Conservation (phyloP, 2,888 invertebrate species). For the Rosalia funebris region DNA sequence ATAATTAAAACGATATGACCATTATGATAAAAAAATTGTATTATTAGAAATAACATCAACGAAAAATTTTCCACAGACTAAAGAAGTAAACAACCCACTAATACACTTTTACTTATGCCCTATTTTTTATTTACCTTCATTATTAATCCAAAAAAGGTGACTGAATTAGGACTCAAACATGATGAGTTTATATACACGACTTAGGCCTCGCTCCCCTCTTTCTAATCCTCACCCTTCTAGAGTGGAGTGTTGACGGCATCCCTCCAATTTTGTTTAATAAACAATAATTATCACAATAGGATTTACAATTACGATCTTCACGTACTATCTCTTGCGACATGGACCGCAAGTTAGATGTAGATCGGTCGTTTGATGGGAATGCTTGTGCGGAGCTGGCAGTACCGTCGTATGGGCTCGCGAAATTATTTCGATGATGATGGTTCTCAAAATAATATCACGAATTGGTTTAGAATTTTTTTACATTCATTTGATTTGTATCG, state of each 20-base stretch:
- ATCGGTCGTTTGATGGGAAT: slow-evolving; percentile 5
- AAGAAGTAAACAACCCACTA: too few species aligned
- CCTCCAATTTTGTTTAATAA: slow-evolving; percentile 16
- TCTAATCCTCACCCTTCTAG: slow-evolving; percentile 6
- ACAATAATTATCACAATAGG: slow-evolving; percentile 14
- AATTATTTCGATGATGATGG: too few species aligned
- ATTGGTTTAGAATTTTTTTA: too few species aligned
- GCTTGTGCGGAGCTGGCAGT: too few species aligned
- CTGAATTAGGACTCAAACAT: slow-evolving; percentile 1
- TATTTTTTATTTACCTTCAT: slow-evolving; percentile 20
- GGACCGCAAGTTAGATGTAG: background rate
- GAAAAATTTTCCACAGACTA: too few species aligned
- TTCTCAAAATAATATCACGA: too few species aligned
- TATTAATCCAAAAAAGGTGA: slow-evolving; percentile 21
- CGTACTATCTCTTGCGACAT: slow-evolving; percentile 11
- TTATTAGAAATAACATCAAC: too few species aligned
- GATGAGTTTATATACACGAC: slow-evolving; percentile 14
- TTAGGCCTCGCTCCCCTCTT: slow-evolving; percentile 14
- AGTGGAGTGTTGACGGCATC: background rate
- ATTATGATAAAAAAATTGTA: too few species aligned
- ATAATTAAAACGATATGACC: too few species aligned
- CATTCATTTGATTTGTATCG: too few species aligned
- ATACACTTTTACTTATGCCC: background rate
- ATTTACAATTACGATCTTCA: slow-evolving; percentile 20
- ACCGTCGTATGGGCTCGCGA: too few species aligned